These are phyloP conservation scores for Fukomys damarensis DNA, from an alignment of 2,113 vertebrate species.

Conservation along the genomic window DNA sequence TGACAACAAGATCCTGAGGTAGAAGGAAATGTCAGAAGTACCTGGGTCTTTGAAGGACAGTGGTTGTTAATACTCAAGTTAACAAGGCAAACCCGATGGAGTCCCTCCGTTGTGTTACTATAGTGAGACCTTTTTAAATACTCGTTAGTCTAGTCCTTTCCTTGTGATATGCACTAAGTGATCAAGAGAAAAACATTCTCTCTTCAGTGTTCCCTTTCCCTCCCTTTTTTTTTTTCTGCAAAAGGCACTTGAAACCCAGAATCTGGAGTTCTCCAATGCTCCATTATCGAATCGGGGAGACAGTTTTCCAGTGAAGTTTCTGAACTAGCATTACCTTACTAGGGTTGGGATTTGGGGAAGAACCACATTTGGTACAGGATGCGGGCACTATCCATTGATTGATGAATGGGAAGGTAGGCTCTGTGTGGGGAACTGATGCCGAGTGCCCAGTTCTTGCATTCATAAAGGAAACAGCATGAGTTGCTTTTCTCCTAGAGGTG, in stretches of 20 bases:
- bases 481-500: background rate
- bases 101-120: background rate
- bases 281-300: background rate
- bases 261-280: background rate
- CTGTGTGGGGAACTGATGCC: no score
- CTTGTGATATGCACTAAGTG: background rate
- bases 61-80: background rate
- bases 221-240: no score
- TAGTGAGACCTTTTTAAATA: background rate
- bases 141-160: background rate
- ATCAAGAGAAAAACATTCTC: background rate
- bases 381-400: background rate
- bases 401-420: accelerated
- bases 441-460: background rate
- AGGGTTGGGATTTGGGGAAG: background rate
- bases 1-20: background rate
- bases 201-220: background rate
- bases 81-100: background rate
- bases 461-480: background rate
- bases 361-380: background rate
- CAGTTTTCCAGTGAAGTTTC: background rate
- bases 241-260: background rate
- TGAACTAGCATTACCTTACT: background rate
- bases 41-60: background rate
- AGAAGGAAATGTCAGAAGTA: background rate